Conservation (phyloP, 1,140 invertebrate genomes). For the Odontomachus brunneus region DNA sequence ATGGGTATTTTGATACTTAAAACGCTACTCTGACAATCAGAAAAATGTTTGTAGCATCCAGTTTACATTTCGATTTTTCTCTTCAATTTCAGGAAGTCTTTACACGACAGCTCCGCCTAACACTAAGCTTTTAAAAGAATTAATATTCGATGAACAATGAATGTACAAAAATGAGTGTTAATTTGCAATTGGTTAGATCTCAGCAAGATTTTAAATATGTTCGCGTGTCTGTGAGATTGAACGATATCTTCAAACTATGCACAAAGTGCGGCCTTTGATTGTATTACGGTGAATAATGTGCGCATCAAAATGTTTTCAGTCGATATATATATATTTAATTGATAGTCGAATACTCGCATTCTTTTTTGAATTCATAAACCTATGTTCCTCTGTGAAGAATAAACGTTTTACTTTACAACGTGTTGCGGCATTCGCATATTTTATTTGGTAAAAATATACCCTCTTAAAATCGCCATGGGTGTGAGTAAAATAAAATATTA, state of each 20-base stretch:
- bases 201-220: not conserved
- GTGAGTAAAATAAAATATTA: constrained; percentile 8
- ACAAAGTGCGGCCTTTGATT: not conserved
- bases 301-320: not conserved
- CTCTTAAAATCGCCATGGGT: not conserved
- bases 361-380: not conserved
- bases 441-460: constrained; percentile 1
- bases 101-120: constrained; percentile 81
- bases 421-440: not conserved
- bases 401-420: not conserved
- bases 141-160: constrained; percentile 60
- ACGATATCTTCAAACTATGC: not conserved
- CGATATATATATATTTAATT: not conserved
- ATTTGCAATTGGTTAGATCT: no score
- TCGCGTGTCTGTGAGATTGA: not conserved
- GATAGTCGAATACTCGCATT: not conserved
- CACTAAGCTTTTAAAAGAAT: constrained; percentile 79
- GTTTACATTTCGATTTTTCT: constrained; percentile 10
- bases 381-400: not conserved
- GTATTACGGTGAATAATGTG: not conserved
- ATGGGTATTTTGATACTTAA: not conserved
- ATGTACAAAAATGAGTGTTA: constrained; percentile 13
- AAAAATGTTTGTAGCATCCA: not conserved
- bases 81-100: constrained; percentile 78
- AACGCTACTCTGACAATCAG: constrained; percentile 13